Evolutionary conservation across 1,140 invertebrate genomes (phyloP).

Genomic region (Heliconius nattereri): DNA sequence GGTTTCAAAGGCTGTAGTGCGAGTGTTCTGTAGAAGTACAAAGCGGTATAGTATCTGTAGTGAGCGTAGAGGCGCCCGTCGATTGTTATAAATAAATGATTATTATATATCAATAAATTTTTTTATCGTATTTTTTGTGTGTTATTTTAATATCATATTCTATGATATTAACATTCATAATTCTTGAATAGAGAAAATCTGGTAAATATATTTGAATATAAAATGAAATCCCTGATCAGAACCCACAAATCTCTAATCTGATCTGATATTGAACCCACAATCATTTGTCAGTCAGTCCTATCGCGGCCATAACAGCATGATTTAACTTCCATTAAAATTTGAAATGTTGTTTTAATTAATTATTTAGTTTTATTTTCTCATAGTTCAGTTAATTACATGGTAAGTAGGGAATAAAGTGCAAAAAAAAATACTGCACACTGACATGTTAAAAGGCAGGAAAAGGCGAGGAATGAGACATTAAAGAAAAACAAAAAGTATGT

Average conservation of each 20-base stretch:
- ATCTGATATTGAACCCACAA: too few species aligned
- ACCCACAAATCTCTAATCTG: too few species aligned
- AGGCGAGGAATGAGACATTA: background rate
- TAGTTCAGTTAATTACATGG: too few species aligned
- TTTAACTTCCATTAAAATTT: too few species aligned
- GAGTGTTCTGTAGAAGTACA: constrained; percentile 63
- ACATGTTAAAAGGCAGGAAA: background rate
- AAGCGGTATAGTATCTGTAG: constrained; percentile 45
- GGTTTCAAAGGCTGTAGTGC: constrained; percentile 42
- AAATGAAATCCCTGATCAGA: too few species aligned
- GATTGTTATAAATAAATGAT: constrained; percentile 71
- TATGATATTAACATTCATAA: too few species aligned
- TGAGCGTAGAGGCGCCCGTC: constrained; percentile 45
- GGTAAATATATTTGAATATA: too few species aligned
- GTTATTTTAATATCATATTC: constrained; percentile 39
- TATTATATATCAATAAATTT: constrained; percentile 78
- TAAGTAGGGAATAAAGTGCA: too few species aligned
- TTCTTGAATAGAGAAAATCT: too few species aligned
- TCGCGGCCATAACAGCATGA: too few species aligned
- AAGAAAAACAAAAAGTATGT: background rate
- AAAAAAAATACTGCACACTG: background rate
- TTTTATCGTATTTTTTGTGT: constrained; percentile 65
- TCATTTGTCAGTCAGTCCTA: too few species aligned
- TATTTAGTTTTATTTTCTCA: background rate
- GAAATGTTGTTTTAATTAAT: background rate